Evolutionary conservation across 1,140 invertebrate species (phyloP).

Genomic region (Acromyrmex echinatior): DNA sequence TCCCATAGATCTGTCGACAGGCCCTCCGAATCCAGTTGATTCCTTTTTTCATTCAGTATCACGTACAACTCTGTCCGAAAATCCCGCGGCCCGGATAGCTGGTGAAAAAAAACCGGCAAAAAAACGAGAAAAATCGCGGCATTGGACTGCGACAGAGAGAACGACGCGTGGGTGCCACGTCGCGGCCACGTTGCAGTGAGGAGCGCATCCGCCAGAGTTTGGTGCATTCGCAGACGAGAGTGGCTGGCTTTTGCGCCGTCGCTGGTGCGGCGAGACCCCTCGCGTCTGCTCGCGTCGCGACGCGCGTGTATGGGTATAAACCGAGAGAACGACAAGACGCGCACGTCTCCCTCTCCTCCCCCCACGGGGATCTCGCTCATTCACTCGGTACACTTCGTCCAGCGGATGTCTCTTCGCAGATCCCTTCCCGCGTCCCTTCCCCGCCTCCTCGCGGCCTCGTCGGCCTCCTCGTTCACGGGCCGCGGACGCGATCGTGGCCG

Average conservation of each 20-base stretch:
- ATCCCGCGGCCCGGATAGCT: neutral
- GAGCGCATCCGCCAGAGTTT: conserved; percentile 44
- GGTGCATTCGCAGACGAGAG: conserved; percentile 55
- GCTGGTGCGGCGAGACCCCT: conserved; percentile 23
- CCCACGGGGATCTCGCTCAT: conserved; percentile 23
- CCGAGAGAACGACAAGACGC: conserved; percentile 48
- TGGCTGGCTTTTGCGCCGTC: conserved; percentile 67
- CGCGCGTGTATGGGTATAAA: conserved; percentile 43
- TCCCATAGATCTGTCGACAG: conserved; percentile 68
- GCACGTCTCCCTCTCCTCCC: neutral
- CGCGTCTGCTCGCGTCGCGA: conserved; percentile 21
- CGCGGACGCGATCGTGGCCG: conserved; percentile 31
- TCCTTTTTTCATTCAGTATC: conserved; percentile 44
- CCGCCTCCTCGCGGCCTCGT: neutral
- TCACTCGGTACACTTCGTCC: conserved; percentile 33
- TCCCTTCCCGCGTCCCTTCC: conserved; percentile 26
- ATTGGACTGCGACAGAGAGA: neutral
- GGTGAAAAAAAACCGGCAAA: neutral
- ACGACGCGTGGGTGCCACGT: conserved; percentile 39
- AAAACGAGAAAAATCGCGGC: neutral
- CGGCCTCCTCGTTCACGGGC: conserved; percentile 44
- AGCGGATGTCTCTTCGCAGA: conserved; percentile 31
- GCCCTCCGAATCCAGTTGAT: conserved; percentile 3
- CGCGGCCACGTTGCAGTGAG: conserved; percentile 57
- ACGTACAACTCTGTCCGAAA: neutral